phyloP scores from a whole-genome alignment of 2,888 invertebrate species.

The Notocelia uddmanniana region DNA sequence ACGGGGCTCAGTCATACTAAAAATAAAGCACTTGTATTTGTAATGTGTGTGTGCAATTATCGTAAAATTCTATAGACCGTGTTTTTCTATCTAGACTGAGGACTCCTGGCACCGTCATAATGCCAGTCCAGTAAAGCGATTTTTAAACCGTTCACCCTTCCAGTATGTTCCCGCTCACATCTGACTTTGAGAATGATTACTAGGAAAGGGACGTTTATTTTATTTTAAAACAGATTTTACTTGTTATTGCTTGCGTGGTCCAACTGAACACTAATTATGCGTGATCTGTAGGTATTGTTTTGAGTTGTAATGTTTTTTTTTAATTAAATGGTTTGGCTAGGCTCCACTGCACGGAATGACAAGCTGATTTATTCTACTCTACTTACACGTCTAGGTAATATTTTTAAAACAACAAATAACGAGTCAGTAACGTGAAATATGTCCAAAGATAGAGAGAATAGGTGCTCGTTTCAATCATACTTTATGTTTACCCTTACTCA shows the following conservation, averaged over 20 bases:
- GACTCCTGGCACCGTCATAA: background rate
- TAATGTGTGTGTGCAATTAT: conserved; percentile 40
- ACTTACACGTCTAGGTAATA: background rate
- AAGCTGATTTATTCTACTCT: background rate
- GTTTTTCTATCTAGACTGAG: conserved; percentile 16
- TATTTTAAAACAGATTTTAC: too few relatives aligned
- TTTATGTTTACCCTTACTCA: conserved; percentile 23
- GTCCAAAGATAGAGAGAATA: conserved; percentile 25
- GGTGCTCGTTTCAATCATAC: conserved; percentile 26
- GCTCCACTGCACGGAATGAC: background rate
- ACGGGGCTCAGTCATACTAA: conserved; percentile 40
- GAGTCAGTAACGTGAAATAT: conserved; percentile 3
- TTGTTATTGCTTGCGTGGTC: too few relatives aligned
- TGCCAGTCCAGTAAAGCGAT: too few relatives aligned
- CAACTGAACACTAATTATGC: background rate
- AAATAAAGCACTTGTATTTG: conserved; percentile 44
- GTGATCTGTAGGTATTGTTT: background rate
- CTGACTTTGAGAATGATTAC: too few relatives aligned
- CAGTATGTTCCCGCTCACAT: too few relatives aligned
- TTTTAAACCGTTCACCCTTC: too few relatives aligned
- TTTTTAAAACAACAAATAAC: background rate
- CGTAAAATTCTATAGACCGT: conserved; percentile 36
- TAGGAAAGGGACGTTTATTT: too few relatives aligned
- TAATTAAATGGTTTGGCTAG: too few relatives aligned
- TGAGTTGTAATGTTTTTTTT: background rate